These are phyloP conservation scores for Pachypsylla venusta DNA, from an alignment of 1,140 invertebrate species.

Conservation along the genomic window DNA sequence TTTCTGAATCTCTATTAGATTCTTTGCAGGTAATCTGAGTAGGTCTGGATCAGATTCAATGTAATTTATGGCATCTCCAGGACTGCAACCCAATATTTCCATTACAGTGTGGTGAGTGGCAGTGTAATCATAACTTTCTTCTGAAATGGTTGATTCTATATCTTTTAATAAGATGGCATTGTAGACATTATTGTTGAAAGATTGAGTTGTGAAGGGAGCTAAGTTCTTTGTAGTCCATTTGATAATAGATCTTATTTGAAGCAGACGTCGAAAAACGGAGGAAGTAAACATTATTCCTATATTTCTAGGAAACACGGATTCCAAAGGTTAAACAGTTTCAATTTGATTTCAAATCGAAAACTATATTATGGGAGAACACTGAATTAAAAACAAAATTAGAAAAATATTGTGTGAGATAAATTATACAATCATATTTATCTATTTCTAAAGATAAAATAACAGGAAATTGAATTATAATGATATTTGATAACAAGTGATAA, in stretches of 20 bases:
- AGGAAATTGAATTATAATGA: too few relatives aligned
- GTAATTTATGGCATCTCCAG: not conserved
- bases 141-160: not conserved
- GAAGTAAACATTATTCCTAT: not conserved
- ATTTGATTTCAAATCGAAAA: too few relatives aligned
- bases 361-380: too few relatives aligned
- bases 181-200: not conserved
- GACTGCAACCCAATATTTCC: not conserved
- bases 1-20: slow-evolving; percentile 2
- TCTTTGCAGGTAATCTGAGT: not conserved
- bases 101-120: not conserved
- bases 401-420: too few relatives aligned
- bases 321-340: too few relatives aligned
- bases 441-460: too few relatives aligned
- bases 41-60: not conserved
- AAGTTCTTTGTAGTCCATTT: not conserved
- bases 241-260: not conserved
- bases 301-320: too few relatives aligned
- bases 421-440: too few relatives aligned
- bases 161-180: not conserved
- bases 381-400: too few relatives aligned
- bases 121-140: not conserved
- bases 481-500: too few relatives aligned
- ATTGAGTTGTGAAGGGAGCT: not conserved
- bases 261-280: not conserved